Conservation (phyloP, 1,140 invertebrate species). For the Pemphigus obesinymphae region DNA sequence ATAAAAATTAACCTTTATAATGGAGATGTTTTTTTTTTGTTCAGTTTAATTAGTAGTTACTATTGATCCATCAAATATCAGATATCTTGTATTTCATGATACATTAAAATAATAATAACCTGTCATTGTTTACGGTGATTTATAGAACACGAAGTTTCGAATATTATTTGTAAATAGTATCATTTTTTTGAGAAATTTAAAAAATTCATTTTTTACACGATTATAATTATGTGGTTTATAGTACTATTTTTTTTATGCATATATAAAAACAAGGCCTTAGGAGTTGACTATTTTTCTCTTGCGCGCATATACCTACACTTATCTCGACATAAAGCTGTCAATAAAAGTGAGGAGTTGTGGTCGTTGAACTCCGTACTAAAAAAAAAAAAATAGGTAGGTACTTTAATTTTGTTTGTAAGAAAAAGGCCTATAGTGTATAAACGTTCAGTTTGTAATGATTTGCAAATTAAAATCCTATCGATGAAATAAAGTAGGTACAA, state of each 20-base stretch:
- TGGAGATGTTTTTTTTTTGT: no score
- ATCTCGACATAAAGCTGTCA: constrained; percentile 1
- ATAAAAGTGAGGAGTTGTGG: neutral
- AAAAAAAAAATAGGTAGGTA: no score
- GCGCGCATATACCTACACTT: neutral
- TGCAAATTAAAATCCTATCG: neutral
- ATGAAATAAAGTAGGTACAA: no score
- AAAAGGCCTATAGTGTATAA: neutral
- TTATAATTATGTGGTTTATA: neutral
- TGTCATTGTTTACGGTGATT: neutral
- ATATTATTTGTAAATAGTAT: neutral
- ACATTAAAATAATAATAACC: neutral
- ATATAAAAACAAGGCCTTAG: neutral
- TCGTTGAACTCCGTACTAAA: no score
- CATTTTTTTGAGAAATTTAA: neutral
- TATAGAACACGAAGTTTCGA: neutral
- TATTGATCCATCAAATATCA: neutral
- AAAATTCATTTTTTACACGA: neutral
- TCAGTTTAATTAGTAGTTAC: no score
- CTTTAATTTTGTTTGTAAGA: neutral
- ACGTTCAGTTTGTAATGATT: neutral
- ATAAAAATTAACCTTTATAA: no score
- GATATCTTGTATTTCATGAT: neutral
- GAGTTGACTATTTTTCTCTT: neutral
- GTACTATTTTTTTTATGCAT: neutral